Conservation (phyloP, 2,888 invertebrate species). For the Tachina fera region DNA sequence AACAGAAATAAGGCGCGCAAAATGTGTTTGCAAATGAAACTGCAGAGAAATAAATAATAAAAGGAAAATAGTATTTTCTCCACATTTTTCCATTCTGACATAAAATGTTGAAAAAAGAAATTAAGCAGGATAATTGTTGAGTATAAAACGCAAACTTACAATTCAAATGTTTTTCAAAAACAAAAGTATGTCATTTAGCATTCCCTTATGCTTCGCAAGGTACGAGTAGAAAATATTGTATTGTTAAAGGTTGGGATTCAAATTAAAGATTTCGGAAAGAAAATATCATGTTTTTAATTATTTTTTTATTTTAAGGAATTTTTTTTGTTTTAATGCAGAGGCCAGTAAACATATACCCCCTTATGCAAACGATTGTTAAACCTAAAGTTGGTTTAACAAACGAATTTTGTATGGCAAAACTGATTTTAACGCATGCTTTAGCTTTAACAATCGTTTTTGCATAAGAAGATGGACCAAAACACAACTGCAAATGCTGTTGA, state of each 20-base stretch:
- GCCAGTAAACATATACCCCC: too few relatives aligned
- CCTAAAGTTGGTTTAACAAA: too few relatives aligned
- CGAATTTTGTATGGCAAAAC: too few relatives aligned
- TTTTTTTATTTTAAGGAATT: background rate
- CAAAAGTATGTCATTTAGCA: conserved; percentile 50
- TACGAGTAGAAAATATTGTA: background rate
- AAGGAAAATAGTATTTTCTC: background rate
- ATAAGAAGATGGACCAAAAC: too few relatives aligned
- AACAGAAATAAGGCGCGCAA: conserved; percentile 59
- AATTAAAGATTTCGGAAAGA: conserved; percentile 1
- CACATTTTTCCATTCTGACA: conserved; percentile 40
- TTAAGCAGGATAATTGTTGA: conserved; percentile 46
- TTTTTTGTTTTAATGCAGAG: too few relatives aligned
- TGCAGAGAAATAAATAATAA: conserved; percentile 54
- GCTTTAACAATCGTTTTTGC: too few relatives aligned
- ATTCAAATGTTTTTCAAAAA: conserved; percentile 18
- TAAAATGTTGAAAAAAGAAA: conserved; percentile 22
- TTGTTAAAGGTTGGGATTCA: background rate
- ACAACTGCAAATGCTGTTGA: too few relatives aligned
- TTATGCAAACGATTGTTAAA: too few relatives aligned
- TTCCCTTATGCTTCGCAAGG: background rate
- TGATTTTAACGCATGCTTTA: too few relatives aligned
- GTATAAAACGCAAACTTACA: conserved; percentile 31
- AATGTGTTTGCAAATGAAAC: conserved; percentile 55
- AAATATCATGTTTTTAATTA: background rate